phyloP scores from a whole-genome alignment of 2,113 vertebrate genomes.

The Eulemur rufifrons region DNA sequence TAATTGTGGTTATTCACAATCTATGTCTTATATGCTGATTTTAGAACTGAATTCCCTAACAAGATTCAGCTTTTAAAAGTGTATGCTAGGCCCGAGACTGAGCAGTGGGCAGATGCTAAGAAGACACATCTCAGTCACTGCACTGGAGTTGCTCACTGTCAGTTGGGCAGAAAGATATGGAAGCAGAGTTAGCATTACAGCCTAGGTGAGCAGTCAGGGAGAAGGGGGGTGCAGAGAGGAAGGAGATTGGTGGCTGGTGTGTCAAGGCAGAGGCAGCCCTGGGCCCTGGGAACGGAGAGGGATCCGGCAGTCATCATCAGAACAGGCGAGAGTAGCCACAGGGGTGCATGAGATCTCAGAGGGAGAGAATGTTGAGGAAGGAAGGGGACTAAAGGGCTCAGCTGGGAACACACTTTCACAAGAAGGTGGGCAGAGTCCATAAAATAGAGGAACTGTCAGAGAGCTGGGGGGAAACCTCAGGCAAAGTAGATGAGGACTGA shows the following conservation, averaged over 20 bases:
- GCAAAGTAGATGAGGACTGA: not conserved
- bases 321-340: not conserved
- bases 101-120: not conserved
- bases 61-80: not conserved
- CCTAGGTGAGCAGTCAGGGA: not conserved
- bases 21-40: not conserved
- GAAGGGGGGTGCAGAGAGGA: not conserved
- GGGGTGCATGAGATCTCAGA: not conserved
- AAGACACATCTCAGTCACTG: not conserved
- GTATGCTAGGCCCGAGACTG: not conserved
- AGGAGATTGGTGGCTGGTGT: not conserved
- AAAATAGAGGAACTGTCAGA: not conserved
- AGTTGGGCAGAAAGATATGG: not conserved
- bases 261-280: not conserved
- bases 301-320: not conserved
- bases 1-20: slow-evolving; percentile 15
- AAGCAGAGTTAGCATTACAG: not conserved
- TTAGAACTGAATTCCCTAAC: not conserved
- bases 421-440: not conserved
- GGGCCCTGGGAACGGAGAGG: not conserved
- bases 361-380: not conserved
- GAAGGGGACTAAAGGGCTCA: not conserved
- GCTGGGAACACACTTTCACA: not conserved
- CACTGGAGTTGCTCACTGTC: too few species aligned
- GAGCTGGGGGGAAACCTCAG: not conserved